A percentile compares a stretch with the other conserved stretches of the same genome.
Evolutionary conservation across 2,113 vertebrate genomes (phyloP).

Genomic region (Aphelocoma coerulescens): DNA sequence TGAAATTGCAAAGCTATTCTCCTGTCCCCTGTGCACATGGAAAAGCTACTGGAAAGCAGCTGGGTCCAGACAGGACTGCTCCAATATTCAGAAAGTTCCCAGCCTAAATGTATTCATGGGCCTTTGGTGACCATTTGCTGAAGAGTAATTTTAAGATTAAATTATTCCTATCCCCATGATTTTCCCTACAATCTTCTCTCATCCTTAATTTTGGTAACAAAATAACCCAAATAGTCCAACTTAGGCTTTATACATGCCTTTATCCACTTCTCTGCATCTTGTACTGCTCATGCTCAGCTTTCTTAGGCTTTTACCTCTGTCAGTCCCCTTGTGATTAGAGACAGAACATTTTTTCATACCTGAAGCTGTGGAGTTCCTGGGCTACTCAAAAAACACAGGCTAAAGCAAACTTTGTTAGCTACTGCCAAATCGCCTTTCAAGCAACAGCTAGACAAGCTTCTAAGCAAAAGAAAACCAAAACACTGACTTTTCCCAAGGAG

Average conservation of each 20-base stretch:
- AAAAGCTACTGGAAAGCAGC: neutral
- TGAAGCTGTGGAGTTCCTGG: neutral
- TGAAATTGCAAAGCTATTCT: neutral
- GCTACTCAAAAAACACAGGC: neutral
- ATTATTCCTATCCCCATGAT: neutral
- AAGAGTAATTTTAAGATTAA: neutral
- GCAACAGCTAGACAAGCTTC: neutral
- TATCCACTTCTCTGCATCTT: neutral
- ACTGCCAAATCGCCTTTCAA: neutral
- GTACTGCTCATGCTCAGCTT: neutral
- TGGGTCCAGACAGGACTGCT: neutral
- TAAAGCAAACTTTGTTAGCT: neutral
- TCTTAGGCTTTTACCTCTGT: neutral
- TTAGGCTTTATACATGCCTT: neutral
- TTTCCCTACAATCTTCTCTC: neutral
- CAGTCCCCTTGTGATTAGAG: neutral
- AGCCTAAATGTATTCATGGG: neutral
- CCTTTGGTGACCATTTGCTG: neutral
- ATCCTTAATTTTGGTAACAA: neutral
- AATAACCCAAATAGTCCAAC: neutral
- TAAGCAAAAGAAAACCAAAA: neutral
- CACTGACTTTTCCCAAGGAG: neutral
- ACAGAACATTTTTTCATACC: neutral
- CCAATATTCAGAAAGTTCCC: neutral
- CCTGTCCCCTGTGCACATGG: accelerated